phyloP scores from a whole-genome alignment of 2,888 invertebrate species.

The Polymixis flavicincta region DNA sequence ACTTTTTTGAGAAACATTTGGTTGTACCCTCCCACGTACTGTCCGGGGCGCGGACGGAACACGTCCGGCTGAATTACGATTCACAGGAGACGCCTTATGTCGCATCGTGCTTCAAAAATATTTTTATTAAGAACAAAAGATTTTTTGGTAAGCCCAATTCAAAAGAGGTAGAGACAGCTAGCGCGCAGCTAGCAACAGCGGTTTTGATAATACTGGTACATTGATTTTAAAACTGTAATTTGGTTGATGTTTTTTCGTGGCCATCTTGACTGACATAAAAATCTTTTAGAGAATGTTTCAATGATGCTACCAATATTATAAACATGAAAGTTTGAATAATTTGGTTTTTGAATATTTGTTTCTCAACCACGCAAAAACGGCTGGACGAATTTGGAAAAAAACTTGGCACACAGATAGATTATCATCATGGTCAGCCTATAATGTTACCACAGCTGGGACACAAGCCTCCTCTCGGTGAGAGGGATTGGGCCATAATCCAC shows the following conservation, averaged over 20 bases:
- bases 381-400: too few species aligned
- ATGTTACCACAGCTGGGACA: too few species aligned
- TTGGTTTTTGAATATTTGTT: too few species aligned
- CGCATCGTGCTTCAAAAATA: slow-evolving; percentile 79
- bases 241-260: background rate
- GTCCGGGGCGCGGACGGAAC: slow-evolving; percentile 47
- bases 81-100: slow-evolving; percentile 69
- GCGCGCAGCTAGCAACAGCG: too few species aligned
- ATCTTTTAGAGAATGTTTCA: background rate
- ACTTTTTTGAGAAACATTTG: slow-evolving; percentile 30
- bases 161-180: slow-evolving; percentile 10
- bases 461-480: too few species aligned
- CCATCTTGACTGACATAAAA: background rate
- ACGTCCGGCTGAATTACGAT: slow-evolving; percentile 62
- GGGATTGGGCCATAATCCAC: too few species aligned
- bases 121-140: slow-evolving; percentile 83
- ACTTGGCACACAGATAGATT: too few species aligned
- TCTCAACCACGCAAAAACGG: too few species aligned
- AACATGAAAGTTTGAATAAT: too few species aligned
- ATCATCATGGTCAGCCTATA: too few species aligned
- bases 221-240: background rate
- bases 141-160: slow-evolving; percentile 67
- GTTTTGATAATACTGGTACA: background rate
- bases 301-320: background rate
- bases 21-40: slow-evolving; percentile 59